phyloP scores from a whole-genome alignment of 2,888 invertebrate species.

The Dysmachus trigonus region DNA sequence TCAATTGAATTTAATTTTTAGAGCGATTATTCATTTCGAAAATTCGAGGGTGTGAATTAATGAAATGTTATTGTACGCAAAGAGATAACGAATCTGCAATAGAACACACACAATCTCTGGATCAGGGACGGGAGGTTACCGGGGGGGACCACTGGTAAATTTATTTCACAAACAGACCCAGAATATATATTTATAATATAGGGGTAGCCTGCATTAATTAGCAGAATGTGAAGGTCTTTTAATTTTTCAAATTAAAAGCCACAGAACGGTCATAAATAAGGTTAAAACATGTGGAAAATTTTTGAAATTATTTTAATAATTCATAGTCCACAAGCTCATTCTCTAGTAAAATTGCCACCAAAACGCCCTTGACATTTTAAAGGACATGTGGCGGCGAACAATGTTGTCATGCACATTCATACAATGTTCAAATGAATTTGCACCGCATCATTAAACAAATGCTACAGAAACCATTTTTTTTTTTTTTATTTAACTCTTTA shows the following conservation, averaged over 20 bases:
- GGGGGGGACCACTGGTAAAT: not conserved
- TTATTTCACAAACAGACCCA: not conserved
- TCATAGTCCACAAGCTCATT: not conserved
- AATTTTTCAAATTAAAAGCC: not conserved
- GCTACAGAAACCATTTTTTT: not conserved
- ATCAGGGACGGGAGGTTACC: not conserved
- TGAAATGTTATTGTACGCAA: not conserved
- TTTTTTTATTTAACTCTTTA: not conserved
- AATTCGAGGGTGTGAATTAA: not conserved
- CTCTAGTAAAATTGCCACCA: not conserved
- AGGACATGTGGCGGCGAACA: not conserved
- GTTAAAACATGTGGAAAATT: not conserved
- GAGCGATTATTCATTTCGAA: not conserved
- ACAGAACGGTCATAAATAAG: not conserved
- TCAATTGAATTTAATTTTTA: not conserved
- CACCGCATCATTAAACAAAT: not conserved
- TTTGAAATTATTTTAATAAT: not conserved
- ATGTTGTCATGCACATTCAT: not conserved
- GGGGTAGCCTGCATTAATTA: not conserved
- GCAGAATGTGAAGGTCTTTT: not conserved
- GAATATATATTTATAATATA: not conserved
- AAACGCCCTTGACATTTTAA: not conserved
- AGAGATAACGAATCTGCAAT: not conserved
- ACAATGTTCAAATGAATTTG: not conserved
- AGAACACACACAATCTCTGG: not conserved